Base-by-base conservation (phyloP, 2,797 vertebrate genomes). In the Gymnothorax javanicus region DNA sequence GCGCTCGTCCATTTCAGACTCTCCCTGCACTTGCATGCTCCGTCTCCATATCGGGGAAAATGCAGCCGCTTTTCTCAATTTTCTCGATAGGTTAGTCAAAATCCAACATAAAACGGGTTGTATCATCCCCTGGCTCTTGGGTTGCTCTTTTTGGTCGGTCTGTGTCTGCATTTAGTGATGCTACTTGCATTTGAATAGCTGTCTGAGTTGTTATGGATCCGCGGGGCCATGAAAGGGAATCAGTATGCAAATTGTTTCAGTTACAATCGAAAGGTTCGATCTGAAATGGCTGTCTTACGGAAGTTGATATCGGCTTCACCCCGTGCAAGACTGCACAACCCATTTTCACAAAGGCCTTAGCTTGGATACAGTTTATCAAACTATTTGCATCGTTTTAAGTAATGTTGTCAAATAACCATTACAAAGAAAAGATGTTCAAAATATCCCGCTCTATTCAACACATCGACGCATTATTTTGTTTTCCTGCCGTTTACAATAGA, bases 201-300 rank as follows among this genome's bases (percentile, higher is more conserved):
- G 96, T 94, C 96, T 94, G 95, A 95, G 96, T 96, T 94, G 96
- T 97, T 98, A 97, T 96, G 96, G 97, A 97, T 97, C 96, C 95
- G 95, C 91, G 95, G 88, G 95, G 94, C 91, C 93, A 96, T 95
- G 96, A 96, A 97, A 97, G 96, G 95, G 97, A 98, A 99, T 98
- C 98, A 97, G 96, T 98, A 99, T 99, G 98, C 98, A 99, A 98
- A 99, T 99, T 96, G 97, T 96, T 97, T 98, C 97, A 95, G 97
- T 98, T 97, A 97, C 98, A 98, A 99, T 99, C 98, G 98, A 99
- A 99, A 97, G 97, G 96, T 98, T 99, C 98, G 98, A 99, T 99
- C 97, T 96, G 96, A 91, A 93, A 92, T 93, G 94, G 95, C 95
- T 93, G 94, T 93, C 94, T 94, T 92, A 93, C 95, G 95, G 95